A percentile compares a stretch with the other conserved stretches of the same genome.
phyloP scores from a whole-genome alignment of 2,113 vertebrate genomes.

The Caloenas nicobarica region DNA sequence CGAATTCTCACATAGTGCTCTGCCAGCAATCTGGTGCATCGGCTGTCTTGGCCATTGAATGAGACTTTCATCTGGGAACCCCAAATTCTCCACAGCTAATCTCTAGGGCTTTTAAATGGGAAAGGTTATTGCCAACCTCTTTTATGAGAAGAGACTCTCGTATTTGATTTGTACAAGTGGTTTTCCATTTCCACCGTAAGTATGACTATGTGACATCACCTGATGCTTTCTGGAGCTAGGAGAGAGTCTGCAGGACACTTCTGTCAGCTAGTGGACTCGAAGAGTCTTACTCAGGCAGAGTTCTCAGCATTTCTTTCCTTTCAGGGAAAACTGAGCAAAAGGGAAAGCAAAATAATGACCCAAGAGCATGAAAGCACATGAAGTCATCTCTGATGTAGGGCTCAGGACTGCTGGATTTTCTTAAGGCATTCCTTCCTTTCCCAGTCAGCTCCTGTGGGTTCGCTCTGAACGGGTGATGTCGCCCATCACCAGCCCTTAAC shows the following conservation, averaged over 20 bases:
- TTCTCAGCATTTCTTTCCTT: not conserved
- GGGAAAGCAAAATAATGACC: not conserved
- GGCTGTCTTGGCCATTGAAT: not conserved
- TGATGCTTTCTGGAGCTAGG: not conserved
- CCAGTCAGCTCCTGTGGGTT: not conserved
- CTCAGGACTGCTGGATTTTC: not conserved
- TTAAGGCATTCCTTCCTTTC: not conserved
- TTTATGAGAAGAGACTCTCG: not conserved
- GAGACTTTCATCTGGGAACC: not conserved
- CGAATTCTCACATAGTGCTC: not conserved
- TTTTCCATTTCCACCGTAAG: not conserved
- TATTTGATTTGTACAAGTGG: not conserved
- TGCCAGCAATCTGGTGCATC: not conserved
- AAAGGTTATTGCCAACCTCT: not conserved
- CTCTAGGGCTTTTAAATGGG: not conserved
- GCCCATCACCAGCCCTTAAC: not conserved
- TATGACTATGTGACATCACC: not conserved
- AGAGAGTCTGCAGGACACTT: not conserved
- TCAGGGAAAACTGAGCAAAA: not conserved
- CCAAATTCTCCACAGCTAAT: not conserved
- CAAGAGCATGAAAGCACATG: not conserved
- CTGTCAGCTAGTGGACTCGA: fast-evolving
- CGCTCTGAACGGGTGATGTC: not conserved
- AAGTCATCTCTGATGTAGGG: not conserved
- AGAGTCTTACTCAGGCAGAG: not conserved